A percentile compares a stretch with the other conserved stretches of the same genome.
These are phyloP conservation scores for Gallinago stenura DNA, from an alignment of 2,797 vertebrate species.

Conservation along the genomic window DNA sequence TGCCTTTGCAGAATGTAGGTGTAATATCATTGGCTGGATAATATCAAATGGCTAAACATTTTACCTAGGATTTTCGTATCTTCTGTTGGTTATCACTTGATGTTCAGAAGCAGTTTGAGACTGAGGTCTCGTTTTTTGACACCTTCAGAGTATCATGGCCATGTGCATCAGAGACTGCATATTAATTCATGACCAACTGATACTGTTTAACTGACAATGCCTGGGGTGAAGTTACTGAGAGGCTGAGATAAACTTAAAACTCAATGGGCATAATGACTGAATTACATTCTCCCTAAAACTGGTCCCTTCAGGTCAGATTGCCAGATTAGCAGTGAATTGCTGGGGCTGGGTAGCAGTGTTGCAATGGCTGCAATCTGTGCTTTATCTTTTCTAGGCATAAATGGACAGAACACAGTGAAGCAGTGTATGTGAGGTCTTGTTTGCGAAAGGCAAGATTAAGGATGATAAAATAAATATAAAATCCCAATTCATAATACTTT, in stretches of 20 bases:
- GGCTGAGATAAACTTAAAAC: not conserved
- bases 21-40: not conserved
- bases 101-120: not conserved
- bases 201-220: not conserved
- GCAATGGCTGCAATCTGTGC: accelerated
- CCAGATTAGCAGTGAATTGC: not conserved
- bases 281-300: not conserved
- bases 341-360: not conserved
- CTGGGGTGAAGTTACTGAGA: not conserved
- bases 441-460: not conserved
- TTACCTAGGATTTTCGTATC: not conserved
- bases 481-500: not conserved
- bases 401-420: not conserved
- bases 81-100: not conserved
- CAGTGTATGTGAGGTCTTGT: not conserved
- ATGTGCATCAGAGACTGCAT: not conserved
- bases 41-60: not conserved
- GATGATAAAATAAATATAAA: not conserved
- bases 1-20: not conserved
- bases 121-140: not conserved
- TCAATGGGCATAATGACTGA: not conserved
- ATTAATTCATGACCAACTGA: not conserved
- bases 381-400: not conserved
- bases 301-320: not conserved
- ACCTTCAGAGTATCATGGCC: not conserved